Conservation (phyloP, 2,888 invertebrate genomes). For the Drosophila macrospina region DNA sequence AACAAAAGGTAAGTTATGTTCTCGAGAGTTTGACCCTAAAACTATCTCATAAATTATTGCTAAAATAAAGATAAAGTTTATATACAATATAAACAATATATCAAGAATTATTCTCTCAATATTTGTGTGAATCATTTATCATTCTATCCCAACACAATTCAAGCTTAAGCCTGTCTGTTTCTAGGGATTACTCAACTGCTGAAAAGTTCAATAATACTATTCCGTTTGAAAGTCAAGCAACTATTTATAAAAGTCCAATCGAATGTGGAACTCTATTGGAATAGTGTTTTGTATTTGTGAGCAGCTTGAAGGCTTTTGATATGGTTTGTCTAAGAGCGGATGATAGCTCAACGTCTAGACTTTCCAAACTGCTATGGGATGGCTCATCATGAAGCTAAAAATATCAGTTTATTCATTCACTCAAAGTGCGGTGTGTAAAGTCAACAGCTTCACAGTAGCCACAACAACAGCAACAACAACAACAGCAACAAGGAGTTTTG, state of each 20-base stretch:
- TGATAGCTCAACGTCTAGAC: constrained; percentile 58
- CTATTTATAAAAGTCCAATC: constrained; percentile 7
- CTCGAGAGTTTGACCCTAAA: too few relatives aligned
- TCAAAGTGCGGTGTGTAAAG: constrained; percentile 27
- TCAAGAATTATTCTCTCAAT: too few relatives aligned
- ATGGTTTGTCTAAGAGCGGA: constrained; percentile 21
- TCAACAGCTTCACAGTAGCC: constrained; percentile 24
- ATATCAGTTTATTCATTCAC: constrained; percentile 61
- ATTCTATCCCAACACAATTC: too few relatives aligned
- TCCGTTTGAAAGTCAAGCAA: neutral
- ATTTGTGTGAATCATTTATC: too few relatives aligned
- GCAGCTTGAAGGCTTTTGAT: constrained; percentile 16
- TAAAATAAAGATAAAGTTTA: too few relatives aligned
- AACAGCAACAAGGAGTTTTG: constrained; percentile 51
- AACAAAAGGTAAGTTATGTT: too few relatives aligned
- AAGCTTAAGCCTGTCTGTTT: too few relatives aligned
- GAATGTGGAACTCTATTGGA: constrained; percentile 1
- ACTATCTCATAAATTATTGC: too few relatives aligned
- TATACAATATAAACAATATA: too few relatives aligned
- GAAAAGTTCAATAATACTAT: neutral
- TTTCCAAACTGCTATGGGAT: constrained; percentile 59
- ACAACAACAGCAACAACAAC: constrained; percentile 15
- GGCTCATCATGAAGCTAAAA: constrained; percentile 60
- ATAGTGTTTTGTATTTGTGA: neutral
- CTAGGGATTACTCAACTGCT: neutral